Evolutionary conservation across 2,888 invertebrate genomes (phyloP).

Genomic region (Romanomermis culicivorax): DNA sequence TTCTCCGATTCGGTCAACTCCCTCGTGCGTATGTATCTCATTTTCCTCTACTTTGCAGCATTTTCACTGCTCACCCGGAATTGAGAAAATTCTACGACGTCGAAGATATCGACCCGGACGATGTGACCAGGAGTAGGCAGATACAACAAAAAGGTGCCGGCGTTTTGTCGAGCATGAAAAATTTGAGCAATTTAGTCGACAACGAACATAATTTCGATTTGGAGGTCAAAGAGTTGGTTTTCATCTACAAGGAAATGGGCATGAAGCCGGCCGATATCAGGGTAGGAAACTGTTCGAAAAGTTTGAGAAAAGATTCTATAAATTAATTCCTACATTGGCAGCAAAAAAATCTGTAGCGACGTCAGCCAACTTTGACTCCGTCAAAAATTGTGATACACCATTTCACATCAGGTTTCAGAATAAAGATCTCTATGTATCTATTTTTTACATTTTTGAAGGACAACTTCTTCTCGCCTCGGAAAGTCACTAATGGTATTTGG

Average conservation of each 20-base stretch:
- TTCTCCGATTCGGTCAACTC: too few species aligned
- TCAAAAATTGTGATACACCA: too few species aligned
- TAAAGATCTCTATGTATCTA: too few species aligned
- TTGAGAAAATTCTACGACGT: background rate
- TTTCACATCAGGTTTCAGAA: too few species aligned
- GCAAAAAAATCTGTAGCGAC: too few species aligned
- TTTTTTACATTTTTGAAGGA: too few species aligned
- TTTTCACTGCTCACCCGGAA: conserved; percentile 1
- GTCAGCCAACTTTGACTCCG: too few species aligned
- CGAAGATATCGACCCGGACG: conserved; percentile 1
- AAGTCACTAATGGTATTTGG: too few species aligned
- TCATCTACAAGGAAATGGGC: background rate
- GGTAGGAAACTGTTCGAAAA: too few species aligned
- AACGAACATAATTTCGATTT: background rate
- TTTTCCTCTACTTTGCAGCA: background rate
- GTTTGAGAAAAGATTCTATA: too few species aligned
- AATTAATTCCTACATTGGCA: too few species aligned
- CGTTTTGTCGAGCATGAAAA: background rate
- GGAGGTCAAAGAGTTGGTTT: background rate
- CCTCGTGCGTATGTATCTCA: background rate
- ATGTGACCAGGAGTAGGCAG: background rate
- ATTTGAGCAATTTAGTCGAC: background rate
- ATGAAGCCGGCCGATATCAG: conserved; percentile 1
- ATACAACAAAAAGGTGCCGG: background rate
- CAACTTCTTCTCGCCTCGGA: too few species aligned